Percentiles rank a stretch among this genome's conserved stretches.
These are phyloP conservation scores for Pyralis farinalis DNA, from an alignment of 2,888 invertebrate genomes.

Conservation along the genomic window DNA sequence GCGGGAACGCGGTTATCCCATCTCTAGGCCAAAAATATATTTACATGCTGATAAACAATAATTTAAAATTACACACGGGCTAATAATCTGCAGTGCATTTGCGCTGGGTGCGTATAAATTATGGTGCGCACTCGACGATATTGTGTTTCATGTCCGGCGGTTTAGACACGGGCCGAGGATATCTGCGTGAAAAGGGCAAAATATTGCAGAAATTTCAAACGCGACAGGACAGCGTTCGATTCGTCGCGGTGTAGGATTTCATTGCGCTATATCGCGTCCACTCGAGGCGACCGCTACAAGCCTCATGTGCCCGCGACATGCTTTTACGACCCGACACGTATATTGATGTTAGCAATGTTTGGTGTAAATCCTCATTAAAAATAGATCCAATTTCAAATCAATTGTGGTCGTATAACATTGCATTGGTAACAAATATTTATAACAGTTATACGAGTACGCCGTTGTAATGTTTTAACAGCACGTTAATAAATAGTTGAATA, in stretches of 20 bases:
- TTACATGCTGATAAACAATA: slow-evolving; percentile 23
- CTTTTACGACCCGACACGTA: slow-evolving; percentile 49
- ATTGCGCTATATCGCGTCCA: slow-evolving; percentile 66
- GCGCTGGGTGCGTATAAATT: slow-evolving; percentile 67
- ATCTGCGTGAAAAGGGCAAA: slow-evolving; percentile 79
- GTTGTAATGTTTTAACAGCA: slow-evolving; percentile 1
- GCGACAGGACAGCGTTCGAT: slow-evolving; percentile 78
- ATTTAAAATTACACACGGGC: slow-evolving; percentile 52
- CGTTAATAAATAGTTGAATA: slow-evolving; percentile 1
- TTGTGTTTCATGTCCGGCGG: slow-evolving; percentile 78
- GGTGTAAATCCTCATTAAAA: slow-evolving; percentile 56
- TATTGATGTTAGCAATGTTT: slow-evolving; percentile 67
- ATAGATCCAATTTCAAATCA: slow-evolving; percentile 46
- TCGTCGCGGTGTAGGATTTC: slow-evolving; percentile 78
- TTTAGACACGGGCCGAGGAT: slow-evolving; percentile 73
- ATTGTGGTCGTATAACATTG: slow-evolving; percentile 36
- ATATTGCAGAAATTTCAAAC: slow-evolving; percentile 79
- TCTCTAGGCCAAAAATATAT: slow-evolving; percentile 3
- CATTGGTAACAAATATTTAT: slow-evolving; percentile 25
- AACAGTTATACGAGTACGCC: slow-evolving; percentile 10
- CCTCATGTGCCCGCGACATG: slow-evolving; percentile 57
- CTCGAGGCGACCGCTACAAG: slow-evolving; percentile 40
- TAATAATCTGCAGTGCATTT: slow-evolving; percentile 49
- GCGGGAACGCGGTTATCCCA: slow-evolving; percentile 2
- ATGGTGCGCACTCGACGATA: slow-evolving; percentile 69